phyloP scores from a whole-genome alignment of 2,113 vertebrate genomes.

The Eurypyga helias region DNA sequence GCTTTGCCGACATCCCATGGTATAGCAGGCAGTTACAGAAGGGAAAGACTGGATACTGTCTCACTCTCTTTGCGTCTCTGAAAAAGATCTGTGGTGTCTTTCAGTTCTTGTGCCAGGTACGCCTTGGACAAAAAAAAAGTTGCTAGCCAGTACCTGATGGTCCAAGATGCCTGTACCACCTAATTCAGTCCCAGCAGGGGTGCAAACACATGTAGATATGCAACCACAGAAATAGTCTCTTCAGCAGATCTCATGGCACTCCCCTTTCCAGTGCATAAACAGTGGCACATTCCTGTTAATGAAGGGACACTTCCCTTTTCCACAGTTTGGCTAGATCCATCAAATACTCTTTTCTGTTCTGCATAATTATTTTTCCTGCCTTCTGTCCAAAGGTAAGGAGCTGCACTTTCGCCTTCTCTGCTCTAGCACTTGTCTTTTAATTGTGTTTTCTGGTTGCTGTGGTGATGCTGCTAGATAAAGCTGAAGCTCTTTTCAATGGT shows the following conservation, averaged over 20 bases:
- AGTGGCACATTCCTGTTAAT: constrained; percentile 71
- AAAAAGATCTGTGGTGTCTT: neutral
- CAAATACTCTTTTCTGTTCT: constrained; percentile 20
- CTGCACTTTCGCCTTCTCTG: neutral
- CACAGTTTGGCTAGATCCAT: constrained; percentile 20
- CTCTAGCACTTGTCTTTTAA: constrained; percentile 48
- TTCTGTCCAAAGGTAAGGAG: constrained; percentile 56
- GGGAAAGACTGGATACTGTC: neutral
- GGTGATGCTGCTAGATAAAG: constrained; percentile 57
- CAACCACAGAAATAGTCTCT: constrained; percentile 64
- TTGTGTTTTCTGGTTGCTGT: constrained; percentile 65
- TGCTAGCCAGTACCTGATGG: neutral
- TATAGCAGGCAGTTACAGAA: constrained; percentile 60
- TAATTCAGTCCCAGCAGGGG: constrained; percentile 46
- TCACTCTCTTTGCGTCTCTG: neutral
- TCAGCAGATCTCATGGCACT: constrained; percentile 75
- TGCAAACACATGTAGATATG: neutral
- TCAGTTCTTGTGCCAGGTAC: neutral
- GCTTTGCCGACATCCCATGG: constrained; percentile 99
- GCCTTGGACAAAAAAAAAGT: neutral
- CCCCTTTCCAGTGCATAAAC: constrained; percentile 1
- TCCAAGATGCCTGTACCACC: neutral
- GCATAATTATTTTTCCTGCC: constrained; percentile 72
- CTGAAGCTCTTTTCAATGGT: constrained; percentile 44
- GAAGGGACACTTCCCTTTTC: constrained; percentile 53